A percentile compares a stretch with the other conserved stretches of the same genome.
Conservation (phyloP, 2,797 vertebrate species). For the Serranus cabrilla region DNA sequence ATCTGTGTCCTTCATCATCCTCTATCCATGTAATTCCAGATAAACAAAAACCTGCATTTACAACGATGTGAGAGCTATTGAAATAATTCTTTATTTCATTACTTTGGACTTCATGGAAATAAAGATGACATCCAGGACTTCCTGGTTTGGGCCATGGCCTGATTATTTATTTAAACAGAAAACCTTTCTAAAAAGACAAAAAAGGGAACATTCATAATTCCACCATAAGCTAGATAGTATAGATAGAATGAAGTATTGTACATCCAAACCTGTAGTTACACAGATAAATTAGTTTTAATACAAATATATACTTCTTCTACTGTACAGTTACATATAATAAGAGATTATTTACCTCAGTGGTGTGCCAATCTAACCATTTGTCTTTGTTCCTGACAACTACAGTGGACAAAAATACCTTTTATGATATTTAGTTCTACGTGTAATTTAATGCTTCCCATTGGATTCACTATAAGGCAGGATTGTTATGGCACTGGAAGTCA, state of each 20-base stretch:
- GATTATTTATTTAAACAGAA: conserved; percentile 2
- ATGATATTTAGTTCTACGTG: too few relatives aligned
- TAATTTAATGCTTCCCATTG: too few relatives aligned
- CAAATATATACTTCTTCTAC: neutral
- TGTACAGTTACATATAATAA: neutral
- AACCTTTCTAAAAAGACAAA: neutral
- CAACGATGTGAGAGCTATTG: neutral
- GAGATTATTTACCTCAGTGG: neutral
- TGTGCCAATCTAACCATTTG: neutral
- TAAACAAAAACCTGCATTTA: neutral
- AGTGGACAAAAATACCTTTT: neutral
- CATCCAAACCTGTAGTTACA: neutral
- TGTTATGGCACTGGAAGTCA: neutral
- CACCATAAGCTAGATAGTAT: neutral
- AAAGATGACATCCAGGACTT: neutral
- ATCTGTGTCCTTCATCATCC: neutral
- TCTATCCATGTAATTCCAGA: neutral
- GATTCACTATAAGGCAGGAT: too few relatives aligned
- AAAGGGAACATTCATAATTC: neutral
- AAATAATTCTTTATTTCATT: neutral
- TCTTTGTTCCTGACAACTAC: too few relatives aligned
- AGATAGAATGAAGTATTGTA: too few relatives aligned
- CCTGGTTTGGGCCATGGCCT: neutral
- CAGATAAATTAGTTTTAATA: neutral
- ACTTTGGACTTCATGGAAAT: neutral